A percentile compares a stretch with the other conserved stretches of the same genome.
phyloP scores from a whole-genome alignment of 2,113 vertebrate species.

The Cichladusa arquata region DNA sequence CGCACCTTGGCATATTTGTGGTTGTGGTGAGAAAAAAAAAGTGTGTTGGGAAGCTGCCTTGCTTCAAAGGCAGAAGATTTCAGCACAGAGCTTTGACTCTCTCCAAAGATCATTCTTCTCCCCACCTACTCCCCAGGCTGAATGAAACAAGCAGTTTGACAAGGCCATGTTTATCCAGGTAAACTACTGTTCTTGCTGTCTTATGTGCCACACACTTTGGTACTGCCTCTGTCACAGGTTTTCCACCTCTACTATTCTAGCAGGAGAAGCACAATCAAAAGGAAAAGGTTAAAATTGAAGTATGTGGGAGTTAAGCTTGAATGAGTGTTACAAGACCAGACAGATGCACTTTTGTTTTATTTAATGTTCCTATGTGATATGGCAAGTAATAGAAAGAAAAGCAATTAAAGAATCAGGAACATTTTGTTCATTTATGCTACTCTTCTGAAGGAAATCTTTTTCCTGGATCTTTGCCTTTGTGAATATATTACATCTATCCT shows the following conservation, averaged over 20 bases:
- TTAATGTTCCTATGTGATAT: not conserved
- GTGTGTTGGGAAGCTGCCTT: not conserved
- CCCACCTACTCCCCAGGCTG: not conserved
- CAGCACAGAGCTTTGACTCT: not conserved
- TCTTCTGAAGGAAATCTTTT: constrained; percentile 16
- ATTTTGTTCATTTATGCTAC: constrained; percentile 37
- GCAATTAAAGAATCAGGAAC: constrained; percentile 43
- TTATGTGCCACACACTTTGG: not conserved
- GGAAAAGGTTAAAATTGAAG: not conserved
- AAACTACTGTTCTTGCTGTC: not conserved
- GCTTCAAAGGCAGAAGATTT: not conserved
- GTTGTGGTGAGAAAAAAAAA: not conserved
- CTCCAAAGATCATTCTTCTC: not conserved
- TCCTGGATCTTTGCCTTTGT: constrained; percentile 17
- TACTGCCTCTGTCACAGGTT: not conserved
- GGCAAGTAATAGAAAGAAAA: constrained; percentile 20
- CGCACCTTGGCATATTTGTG: not conserved
- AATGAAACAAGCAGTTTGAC: not conserved
- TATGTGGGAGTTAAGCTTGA: not conserved
- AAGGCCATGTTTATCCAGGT: not conserved
- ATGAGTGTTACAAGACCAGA: not conserved
- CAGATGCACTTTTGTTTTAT: constrained; percentile 24
- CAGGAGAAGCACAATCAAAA: not conserved
- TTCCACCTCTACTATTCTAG: not conserved
- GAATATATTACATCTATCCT: not conserved